These are phyloP conservation scores for Zaprionus africanus DNA, from an alignment of 1,140 invertebrate species.

Conservation along the genomic window DNA sequence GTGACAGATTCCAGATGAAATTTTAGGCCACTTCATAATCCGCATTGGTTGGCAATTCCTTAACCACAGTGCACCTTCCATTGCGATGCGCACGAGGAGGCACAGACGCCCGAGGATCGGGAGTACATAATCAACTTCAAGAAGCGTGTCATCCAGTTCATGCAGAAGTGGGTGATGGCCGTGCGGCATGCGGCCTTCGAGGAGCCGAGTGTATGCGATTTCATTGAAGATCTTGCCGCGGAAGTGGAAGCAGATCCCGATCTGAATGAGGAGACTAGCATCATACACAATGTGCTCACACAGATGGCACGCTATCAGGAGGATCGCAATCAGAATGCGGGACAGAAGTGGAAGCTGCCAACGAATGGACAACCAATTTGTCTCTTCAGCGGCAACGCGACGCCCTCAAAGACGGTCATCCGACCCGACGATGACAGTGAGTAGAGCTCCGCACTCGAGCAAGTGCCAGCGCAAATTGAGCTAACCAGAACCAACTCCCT, in stretches of 20 bases:
- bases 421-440: conserved; percentile 89
- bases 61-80: conserved; percentile 84
- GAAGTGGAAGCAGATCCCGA: conserved; percentile 89
- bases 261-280: conserved; percentile 87
- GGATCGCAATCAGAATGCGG: conserved; percentile 86
- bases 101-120: conserved; percentile 86
- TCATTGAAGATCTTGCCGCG: conserved; percentile 90
- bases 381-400: conserved; percentile 86
- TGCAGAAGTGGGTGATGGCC: conserved; percentile 91
- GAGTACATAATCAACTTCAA: conserved; percentile 91
- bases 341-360: conserved; percentile 89
- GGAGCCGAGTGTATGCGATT: conserved; percentile 89
- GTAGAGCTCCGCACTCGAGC: no score
- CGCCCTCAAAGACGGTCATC: conserved; percentile 86
- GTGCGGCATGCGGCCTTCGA: conserved; percentile 91
- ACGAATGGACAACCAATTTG: conserved; percentile 89
- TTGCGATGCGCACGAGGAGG: conserved; percentile 77
- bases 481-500: background rate
- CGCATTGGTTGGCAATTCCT: conserved; percentile 77
- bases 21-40: conserved; percentile 26
- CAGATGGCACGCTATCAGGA: conserved; percentile 87
- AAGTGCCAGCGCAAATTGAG: conserved; percentile 8
- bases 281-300: conserved; percentile 89
- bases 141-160: conserved; percentile 91
- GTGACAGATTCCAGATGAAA: conserved; percentile 9